Evolutionary conservation across 2,797 vertebrate species (phyloP).

Genomic region (Dicrostonyx torquatus): DNA sequence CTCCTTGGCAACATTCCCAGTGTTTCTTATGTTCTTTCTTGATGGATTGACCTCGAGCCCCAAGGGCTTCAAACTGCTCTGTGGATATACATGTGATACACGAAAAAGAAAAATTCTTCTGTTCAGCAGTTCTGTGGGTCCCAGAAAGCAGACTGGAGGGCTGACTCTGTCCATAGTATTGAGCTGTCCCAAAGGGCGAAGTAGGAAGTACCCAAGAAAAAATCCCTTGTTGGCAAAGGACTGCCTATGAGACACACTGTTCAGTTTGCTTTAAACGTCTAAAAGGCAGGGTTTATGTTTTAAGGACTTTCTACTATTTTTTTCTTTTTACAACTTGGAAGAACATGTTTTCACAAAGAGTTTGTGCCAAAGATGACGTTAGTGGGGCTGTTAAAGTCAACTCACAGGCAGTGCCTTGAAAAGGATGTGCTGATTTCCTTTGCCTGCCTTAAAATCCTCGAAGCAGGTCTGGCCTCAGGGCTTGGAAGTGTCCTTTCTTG

Average conservation of each 20-base stretch:
- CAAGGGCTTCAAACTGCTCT: background rate
- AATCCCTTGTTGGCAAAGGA: background rate
- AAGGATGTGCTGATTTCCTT: background rate
- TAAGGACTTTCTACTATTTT: background rate
- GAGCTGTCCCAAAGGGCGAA: background rate
- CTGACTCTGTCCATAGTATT: accelerated
- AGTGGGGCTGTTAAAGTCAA: background rate
- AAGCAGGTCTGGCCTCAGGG: background rate
- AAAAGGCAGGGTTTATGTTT: constrained; percentile 26
- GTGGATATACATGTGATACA: background rate
- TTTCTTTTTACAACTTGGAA: constrained; percentile 29
- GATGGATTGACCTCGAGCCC: background rate
- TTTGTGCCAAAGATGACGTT: constrained; percentile 14
- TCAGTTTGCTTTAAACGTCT: constrained; percentile 38
- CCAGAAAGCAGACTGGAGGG: background rate
- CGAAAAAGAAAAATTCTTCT: background rate
- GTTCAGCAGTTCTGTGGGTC: background rate
- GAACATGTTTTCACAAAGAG: constrained; percentile 47
- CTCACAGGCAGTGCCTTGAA: constrained; percentile 6
- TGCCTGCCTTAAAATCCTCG: background rate
- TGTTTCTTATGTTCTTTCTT: background rate
- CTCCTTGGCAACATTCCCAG: background rate
- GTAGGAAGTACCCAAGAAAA: background rate
- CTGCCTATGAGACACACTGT: background rate
- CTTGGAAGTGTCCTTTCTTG: background rate